Conservation (phyloP, 1,140 invertebrate genomes). For the Eumaeus atala region DNA sequence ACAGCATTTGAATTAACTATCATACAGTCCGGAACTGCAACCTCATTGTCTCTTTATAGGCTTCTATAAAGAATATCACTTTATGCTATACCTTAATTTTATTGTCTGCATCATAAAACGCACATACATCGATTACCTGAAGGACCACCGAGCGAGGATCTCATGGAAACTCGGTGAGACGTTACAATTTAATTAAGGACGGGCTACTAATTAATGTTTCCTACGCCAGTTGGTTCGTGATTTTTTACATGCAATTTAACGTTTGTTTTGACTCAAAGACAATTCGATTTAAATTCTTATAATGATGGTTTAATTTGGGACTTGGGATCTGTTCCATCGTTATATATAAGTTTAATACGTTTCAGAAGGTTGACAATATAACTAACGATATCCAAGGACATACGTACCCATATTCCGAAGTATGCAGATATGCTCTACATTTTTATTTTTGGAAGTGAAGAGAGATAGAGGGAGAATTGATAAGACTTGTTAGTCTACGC, state of each 20-base stretch:
- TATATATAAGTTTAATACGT: too few relatives aligned
- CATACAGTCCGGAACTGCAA: too few relatives aligned
- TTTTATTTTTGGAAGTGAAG: too few relatives aligned
- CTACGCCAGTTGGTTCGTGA: slow-evolving; percentile 28
- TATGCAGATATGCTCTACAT: too few relatives aligned
- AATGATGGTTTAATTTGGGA: slow-evolving; percentile 9
- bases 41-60: too few relatives aligned
- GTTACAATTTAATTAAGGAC: slow-evolving; percentile 69
- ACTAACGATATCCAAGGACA: too few relatives aligned
- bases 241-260: slow-evolving; percentile 31
- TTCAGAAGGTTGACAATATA: too few relatives aligned
- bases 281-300: slow-evolving; percentile 16
- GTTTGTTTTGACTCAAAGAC: slow-evolving; percentile 27
- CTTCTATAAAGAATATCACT: slow-evolving; percentile 2
- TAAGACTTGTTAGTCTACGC: too few relatives aligned
- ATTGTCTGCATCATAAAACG: slow-evolving; percentile 36
- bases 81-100: slow-evolving; percentile 31
- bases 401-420: too few relatives aligned
- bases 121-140: slow-evolving; percentile 37
- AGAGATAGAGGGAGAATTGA: too few relatives aligned
- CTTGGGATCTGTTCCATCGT: slow-evolving; percentile 18
- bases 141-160: slow-evolving; percentile 47
- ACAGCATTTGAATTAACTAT: too few relatives aligned
- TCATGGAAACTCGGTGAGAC: slow-evolving; percentile 60
- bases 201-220: slow-evolving; percentile 51